These are phyloP conservation scores for Patella vulgata DNA, from an alignment of 1,140 invertebrate genomes.

Conservation along the genomic window DNA sequence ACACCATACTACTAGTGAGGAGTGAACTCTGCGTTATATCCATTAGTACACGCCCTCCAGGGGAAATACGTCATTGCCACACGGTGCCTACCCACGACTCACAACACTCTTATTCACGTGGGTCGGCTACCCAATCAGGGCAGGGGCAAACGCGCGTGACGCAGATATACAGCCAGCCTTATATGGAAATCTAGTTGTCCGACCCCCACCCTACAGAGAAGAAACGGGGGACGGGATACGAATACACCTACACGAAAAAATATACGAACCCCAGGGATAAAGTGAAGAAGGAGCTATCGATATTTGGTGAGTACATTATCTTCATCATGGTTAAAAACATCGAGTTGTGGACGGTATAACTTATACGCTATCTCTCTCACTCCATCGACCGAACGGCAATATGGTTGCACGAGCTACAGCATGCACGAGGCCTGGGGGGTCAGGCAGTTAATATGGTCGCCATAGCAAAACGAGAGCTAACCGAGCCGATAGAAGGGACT, in stretches of 20 bases:
- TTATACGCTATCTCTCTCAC: background rate
- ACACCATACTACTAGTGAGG: no score
- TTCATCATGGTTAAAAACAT: background rate
- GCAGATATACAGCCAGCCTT: slow-evolving; percentile 33
- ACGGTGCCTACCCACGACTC: slow-evolving; percentile 39
- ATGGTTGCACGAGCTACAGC: no score
- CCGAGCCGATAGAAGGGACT: no score
- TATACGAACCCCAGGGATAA: no score
- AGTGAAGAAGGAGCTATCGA: no score
- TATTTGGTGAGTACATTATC: no score
- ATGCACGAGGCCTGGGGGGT: no score
- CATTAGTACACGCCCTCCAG: slow-evolving; percentile 37
- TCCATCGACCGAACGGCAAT: no score
- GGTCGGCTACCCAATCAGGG: slow-evolving; percentile 47
- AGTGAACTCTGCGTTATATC: no score
- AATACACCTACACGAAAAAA: no score
- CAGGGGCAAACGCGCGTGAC: slow-evolving; percentile 40
- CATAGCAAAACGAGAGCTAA: no score
- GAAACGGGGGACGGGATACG: slow-evolving; percentile 31
- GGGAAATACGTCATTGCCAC: slow-evolving; percentile 39
- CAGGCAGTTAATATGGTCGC: no score
- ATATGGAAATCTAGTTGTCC: slow-evolving; percentile 42
- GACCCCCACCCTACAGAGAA: slow-evolving; percentile 43
- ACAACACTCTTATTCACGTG: slow-evolving; percentile 47
- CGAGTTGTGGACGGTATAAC: background rate